phyloP scores from a whole-genome alignment of 2,888 invertebrate genomes.

The Pachymerium ferrugineum region DNA sequence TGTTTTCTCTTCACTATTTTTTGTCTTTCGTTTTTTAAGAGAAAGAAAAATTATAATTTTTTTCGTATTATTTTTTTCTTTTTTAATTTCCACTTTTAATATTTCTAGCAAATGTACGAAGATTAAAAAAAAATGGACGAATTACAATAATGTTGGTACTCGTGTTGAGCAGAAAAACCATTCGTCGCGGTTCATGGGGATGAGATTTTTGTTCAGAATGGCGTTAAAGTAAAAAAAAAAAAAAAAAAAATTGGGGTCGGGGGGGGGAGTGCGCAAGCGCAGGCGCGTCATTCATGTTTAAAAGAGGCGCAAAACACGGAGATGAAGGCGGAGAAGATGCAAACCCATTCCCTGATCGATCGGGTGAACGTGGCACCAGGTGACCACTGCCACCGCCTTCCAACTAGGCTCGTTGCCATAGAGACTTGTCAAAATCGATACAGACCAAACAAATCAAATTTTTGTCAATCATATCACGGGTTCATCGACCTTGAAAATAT shows the following conservation, averaged over 20 bases:
- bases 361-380: neutral
- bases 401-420: neutral
- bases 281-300: constrained; percentile 14
- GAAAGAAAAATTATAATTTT: neutral
- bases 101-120: constrained; percentile 23
- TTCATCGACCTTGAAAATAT: constrained; percentile 10
- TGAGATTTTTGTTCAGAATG: neutral
- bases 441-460: constrained; percentile 11
- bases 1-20: neutral
- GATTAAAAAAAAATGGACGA: neutral
- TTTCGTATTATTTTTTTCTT: neutral
- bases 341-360: constrained; percentile 11
- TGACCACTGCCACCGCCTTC: neutral
- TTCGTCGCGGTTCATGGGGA: neutral
- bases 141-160: too few species aligned
- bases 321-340: neutral
- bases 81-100: constrained; percentile 7
- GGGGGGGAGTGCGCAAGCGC: neutral
- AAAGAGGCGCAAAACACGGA: constrained; percentile 1
- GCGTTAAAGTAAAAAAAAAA: neutral
- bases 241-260: neutral
- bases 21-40: neutral
- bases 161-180: too few species aligned
- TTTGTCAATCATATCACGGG: neutral
- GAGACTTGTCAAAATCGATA: neutral